Base-by-base conservation (phyloP, 2,113 vertebrate genomes). In the Numida meleagris region DNA sequence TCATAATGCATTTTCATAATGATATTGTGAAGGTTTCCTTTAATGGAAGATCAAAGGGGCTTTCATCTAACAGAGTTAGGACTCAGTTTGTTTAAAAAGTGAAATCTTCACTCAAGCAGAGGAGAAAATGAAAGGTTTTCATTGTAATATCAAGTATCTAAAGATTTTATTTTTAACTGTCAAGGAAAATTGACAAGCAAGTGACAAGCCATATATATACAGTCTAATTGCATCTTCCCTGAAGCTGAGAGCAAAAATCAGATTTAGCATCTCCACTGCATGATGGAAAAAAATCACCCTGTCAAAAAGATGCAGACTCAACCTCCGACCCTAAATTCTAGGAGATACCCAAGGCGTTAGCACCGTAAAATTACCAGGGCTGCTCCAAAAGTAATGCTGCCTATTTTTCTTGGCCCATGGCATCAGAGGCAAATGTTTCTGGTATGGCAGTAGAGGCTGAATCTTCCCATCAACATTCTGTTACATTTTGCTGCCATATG, bases 21-120 rank as follows among this genome's bases (percentile, higher is more conserved):
- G 88, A 95, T 88, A 95, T 95, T 93, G 94, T 89, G 92, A 95
- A 96, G 93, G 74, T 92, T 96, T 92, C 63, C 80, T 97, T 91
- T 95, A 92, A 95, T 97, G 88, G 94, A 95, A 97, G 95, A 96
- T 97, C 94, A 96, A 97, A 97, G 93, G 50, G 81, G 9, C 94
- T 95, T 96, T 95, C 67, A 97, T 90, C 86, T 96, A 95, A 86
- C 87, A 68, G 90, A 96, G 82, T 91, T 93, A 93, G 45, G 53
- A 36, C 82, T 95, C 73, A n/a, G 86, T 81, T 90, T 95, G 87
- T 93, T 94, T 96, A 91, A 91, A 92, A 89, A 75, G 79, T 90
- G 48, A 94, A 96, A 86, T 86, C 83, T 94, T 93, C 89, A 74
- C 72, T 94, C 0, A 14, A 90, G 72, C 43, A 66, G 61, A 88